Base-by-base conservation (phyloP, 2,113 vertebrate species). In the Alethe diademata region DNA sequence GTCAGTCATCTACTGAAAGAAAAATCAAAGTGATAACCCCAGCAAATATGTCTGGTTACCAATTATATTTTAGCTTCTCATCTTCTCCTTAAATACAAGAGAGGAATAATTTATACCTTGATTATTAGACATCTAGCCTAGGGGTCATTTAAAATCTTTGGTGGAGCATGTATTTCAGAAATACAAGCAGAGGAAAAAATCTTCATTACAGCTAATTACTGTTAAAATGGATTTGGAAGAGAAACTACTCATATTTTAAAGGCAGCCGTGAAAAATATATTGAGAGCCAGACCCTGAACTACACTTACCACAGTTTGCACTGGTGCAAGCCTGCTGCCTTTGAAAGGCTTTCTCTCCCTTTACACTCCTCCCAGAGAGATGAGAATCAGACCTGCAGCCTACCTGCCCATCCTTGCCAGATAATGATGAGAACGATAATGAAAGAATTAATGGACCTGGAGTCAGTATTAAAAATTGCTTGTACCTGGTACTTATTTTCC, bases 401-500 rank as follows among this genome's bases (percentile, higher is more conserved):
- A 94, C 72, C 91, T 94, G 83, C 43, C 88, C 82, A 83, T 60
- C 75, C 79, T 93, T 90, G 82, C 71, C 78, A 86, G 88, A 91
- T 75, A 48, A 84, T 93, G 89, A 91, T 90, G 74, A 92, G 66
- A 83, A 88, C 0, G 2, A 90, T 90, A 93, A 94, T 95, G 92
- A 94, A 95, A 92, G 93, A 95, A 94, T 86, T 81, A 96, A 96
- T 96, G 86, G 69, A 93, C 83, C 91, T 71, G 72, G 40, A 93
- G 69, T 91, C 88, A 90, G 69, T 80, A 95, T 92, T 93, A 92
- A 95, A 95, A 95, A 94, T 71, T 88, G 43, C 72, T 93, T 92
- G 80, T 79, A 89, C 42, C 88, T 91, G 81, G 83, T 81, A 84
- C 70, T 88, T 90, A 86, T 93, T 86, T 94, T 97, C 79, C 64